phyloP scores from a whole-genome alignment of 2,888 invertebrate genomes.

The Apotomis turbidana region DNA sequence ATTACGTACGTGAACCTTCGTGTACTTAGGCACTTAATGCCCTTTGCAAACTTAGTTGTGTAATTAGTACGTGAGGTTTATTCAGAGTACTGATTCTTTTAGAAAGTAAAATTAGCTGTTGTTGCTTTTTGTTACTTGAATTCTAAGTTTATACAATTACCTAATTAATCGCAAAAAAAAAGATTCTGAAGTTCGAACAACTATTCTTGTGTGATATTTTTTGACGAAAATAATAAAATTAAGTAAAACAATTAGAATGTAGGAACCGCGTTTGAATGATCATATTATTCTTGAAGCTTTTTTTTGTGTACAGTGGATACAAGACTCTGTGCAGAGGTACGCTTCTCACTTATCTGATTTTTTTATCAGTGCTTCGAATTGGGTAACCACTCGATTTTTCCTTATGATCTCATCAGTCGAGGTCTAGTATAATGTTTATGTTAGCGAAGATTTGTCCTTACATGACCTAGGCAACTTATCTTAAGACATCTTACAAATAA shows the following conservation, averaged over 20 bases:
- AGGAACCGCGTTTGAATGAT: too few relatives aligned
- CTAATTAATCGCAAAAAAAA: background rate
- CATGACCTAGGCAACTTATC: slow-evolving; percentile 27
- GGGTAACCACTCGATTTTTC: slow-evolving; percentile 7
- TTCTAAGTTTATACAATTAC: slow-evolving; percentile 31
- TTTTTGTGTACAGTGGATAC: too few relatives aligned
- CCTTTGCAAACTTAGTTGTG: slow-evolving; percentile 34
- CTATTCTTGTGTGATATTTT: background rate
- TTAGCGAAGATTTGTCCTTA: background rate
- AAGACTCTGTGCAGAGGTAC: too few relatives aligned
- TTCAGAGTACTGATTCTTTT: slow-evolving; percentile 37
- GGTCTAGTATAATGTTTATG: slow-evolving; percentile 17
- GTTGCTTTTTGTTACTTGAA: slow-evolving; percentile 33
- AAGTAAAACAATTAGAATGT: too few relatives aligned
- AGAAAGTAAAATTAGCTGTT: slow-evolving; percentile 30
- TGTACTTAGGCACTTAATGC: slow-evolving; percentile 30
- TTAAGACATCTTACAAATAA: slow-evolving; percentile 10
- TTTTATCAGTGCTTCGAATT: background rate
- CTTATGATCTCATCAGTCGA: slow-evolving; percentile 23
- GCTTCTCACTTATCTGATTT: too few relatives aligned
- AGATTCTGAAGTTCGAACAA: slow-evolving; percentile 13
- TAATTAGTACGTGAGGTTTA: slow-evolving; percentile 37
- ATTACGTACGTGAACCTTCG: slow-evolving; percentile 34
- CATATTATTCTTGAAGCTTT: too few relatives aligned
- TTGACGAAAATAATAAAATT: background rate